Evolutionary conservation across 1,140 invertebrate genomes (phyloP).

Genomic region (Spodoptera litura): DNA sequence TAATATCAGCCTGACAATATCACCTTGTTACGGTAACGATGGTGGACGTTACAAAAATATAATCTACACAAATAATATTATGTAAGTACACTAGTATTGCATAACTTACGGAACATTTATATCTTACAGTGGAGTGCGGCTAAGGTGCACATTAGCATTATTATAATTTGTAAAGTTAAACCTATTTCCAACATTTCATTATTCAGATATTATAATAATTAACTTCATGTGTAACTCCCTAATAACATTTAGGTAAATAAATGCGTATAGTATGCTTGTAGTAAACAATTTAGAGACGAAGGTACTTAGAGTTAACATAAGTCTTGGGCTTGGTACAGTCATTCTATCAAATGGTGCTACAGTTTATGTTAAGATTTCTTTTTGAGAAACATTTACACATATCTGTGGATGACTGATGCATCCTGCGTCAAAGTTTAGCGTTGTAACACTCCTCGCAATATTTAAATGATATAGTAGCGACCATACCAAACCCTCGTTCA

Average conservation of each 20-base stretch:
- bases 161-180: conserved; percentile 2
- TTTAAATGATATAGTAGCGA: background rate
- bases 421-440: too few relatives aligned
- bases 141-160: conserved; percentile 19
- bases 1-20: conserved; percentile 9
- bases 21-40: conserved; percentile 8
- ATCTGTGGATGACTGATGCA: too few relatives aligned
- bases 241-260: conserved; percentile 27
- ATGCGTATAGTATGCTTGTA: conserved; percentile 7
- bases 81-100: background rate
- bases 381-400: too few relatives aligned
- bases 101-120: conserved; percentile 14
- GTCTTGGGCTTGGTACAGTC: background rate
- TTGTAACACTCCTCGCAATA: too few relatives aligned
- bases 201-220: conserved; percentile 13
- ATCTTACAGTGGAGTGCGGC: conserved; percentile 21
- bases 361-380: background rate
- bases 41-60: conserved; percentile 36
- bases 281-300: conserved; percentile 29
- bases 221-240: conserved; percentile 10
- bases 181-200: conserved; percentile 34
- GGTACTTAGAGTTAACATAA: conserved; percentile 28
- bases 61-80: conserved; percentile 15
- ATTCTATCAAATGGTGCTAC: background rate
- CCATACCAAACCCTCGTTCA: background rate